These are phyloP conservation scores for Tetheella fluctuosa DNA, from an alignment of 2,888 invertebrate genomes.

Conservation along the genomic window DNA sequence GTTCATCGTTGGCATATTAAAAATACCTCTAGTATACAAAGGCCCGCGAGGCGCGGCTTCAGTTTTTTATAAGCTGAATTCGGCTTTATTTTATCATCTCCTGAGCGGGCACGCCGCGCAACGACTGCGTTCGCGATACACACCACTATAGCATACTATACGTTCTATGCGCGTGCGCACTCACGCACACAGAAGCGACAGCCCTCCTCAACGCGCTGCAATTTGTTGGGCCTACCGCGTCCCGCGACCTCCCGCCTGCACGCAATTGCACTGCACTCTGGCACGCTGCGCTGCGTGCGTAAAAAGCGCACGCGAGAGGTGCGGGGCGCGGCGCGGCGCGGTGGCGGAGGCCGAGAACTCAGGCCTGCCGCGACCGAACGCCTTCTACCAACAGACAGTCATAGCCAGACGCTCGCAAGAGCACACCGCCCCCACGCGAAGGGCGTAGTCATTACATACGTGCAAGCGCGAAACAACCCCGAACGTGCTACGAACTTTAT, in stretches of 20 bases:
- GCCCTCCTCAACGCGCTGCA: conserved; percentile 81
- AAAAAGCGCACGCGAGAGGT: conserved; percentile 82
- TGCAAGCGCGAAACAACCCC: conserved; percentile 69
- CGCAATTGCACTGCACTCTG: conserved; percentile 83
- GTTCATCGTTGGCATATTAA: background rate
- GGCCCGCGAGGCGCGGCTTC: conserved; percentile 64
- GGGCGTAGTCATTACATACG: conserved; percentile 50
- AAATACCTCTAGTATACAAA: conserved; percentile 63
- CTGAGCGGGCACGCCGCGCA: conserved; percentile 41
- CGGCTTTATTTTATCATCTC: conserved; percentile 71
- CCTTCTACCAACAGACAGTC: conserved; percentile 68
- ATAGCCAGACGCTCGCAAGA: conserved; percentile 76
- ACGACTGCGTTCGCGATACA: conserved; percentile 49
- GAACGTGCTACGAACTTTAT: conserved; percentile 66
- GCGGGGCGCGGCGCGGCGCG: conserved; percentile 58
- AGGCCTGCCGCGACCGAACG: conserved; percentile 51
- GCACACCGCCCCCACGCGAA: conserved; percentile 77
- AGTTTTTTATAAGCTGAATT: conserved; percentile 75
- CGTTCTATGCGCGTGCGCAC: conserved; percentile 63
- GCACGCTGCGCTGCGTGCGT: conserved; percentile 76
- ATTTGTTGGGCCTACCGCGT: conserved; percentile 74
- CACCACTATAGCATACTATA: conserved; percentile 35
- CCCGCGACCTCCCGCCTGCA: conserved; percentile 66
- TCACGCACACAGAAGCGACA: conserved; percentile 67
- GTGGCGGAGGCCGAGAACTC: conserved; percentile 55